phyloP scores from a whole-genome alignment of 2,797 vertebrate species.

The Centropyge bicolor region DNA sequence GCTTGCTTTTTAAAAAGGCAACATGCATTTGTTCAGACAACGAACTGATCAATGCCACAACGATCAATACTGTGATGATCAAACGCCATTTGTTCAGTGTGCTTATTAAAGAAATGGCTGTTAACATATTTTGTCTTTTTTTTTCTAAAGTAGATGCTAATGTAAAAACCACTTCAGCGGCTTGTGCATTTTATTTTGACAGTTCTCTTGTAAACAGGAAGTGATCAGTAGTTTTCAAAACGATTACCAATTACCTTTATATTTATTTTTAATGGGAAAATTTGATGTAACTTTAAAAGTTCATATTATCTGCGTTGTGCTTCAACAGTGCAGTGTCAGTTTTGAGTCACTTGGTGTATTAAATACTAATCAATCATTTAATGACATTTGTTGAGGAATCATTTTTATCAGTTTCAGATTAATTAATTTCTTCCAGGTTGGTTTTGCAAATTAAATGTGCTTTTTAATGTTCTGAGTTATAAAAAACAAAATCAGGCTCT shows the following conservation, averaged over 20 bases:
- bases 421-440: not conserved
- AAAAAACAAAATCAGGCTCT: not conserved
- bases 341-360: not conserved
- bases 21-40: slow-evolving; percentile 15
- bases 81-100: not conserved
- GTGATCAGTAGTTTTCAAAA: not conserved
- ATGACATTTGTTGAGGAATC: not conserved
- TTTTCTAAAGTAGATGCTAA: not conserved
- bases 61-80: slow-evolving; percentile 12
- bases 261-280: not conserved
- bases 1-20: not conserved
- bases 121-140: not conserved
- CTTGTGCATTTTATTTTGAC: not conserved
- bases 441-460: not conserved
- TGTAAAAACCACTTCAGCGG: not conserved
- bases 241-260: not conserved
- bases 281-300: not conserved
- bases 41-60: not conserved
- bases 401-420: not conserved
- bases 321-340: not conserved
- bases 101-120: not conserved
- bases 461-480: not conserved
- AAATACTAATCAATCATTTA: not conserved
- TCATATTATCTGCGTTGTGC: not conserved
- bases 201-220: not conserved